Percentiles rank a stretch among this genome's conserved stretches.
Evolutionary conservation across 2,797 vertebrate species (phyloP).

Genomic region (Pseudomugil tenellus): DNA sequence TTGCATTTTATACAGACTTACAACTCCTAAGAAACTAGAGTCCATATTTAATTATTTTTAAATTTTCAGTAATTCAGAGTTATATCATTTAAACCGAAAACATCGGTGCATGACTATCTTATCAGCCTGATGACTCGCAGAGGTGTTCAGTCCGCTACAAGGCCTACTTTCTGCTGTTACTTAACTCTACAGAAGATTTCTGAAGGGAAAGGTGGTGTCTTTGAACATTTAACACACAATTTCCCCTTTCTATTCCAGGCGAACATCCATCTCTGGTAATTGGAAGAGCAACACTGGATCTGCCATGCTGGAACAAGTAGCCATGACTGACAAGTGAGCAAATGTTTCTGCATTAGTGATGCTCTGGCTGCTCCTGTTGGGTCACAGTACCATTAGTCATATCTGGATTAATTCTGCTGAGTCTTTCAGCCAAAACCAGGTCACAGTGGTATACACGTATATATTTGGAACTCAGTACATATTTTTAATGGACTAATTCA

Average conservation of each 20-base stretch:
- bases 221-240: conserved; percentile 25
- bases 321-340: conserved; percentile 98
- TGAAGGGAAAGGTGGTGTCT: conserved; percentile 11
- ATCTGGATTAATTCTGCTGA: conserved; percentile 12
- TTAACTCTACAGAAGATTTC: conserved; percentile 7
- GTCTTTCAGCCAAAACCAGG: conserved; percentile 26
- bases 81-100: not conserved
- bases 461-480: conserved; percentile 15
- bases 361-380: conserved; percentile 31
- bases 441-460: conserved; percentile 19
- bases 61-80: not conserved
- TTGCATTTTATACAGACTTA: not conserved
- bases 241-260: conserved; percentile 82
- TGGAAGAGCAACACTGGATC: conserved; percentile 99
- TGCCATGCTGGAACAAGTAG: conserved; percentile 98
- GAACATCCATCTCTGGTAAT: conserved; percentile 98
- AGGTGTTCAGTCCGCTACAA: conserved; percentile 7
- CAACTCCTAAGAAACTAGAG: not conserved
- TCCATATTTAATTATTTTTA: not conserved
- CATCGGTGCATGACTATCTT: not conserved
- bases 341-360: conserved; percentile 34
- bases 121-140: conserved; percentile 5
- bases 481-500: not conserved
- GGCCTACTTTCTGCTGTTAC: conserved; percentile 8
- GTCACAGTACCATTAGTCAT: conserved; percentile 45